These are phyloP conservation scores for Ochotona curzoniae DNA, from an alignment of 2,113 vertebrate genomes.

Conservation along the genomic window DNA sequence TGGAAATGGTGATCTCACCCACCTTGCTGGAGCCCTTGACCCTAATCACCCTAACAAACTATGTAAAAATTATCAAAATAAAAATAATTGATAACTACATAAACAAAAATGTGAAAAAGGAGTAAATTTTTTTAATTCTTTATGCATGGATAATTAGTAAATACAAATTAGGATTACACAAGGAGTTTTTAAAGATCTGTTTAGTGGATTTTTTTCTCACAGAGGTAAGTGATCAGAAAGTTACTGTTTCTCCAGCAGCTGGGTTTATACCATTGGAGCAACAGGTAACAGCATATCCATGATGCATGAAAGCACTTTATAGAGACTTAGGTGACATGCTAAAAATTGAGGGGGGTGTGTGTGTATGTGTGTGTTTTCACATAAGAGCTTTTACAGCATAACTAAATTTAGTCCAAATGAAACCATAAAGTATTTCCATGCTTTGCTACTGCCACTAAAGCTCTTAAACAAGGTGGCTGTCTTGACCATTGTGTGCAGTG, in stretches of 20 bases:
- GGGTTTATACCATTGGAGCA: background rate
- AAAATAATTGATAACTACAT: too few species aligned
- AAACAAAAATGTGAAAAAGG: too few species aligned
- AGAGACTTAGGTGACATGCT: background rate
- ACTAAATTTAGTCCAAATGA: slow-evolving; percentile 20
- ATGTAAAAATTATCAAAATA: too few species aligned
- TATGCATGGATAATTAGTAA: background rate
- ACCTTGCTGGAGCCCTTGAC: too few species aligned
- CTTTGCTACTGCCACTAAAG: background rate
- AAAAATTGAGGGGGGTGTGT: background rate
- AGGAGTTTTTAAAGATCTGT: background rate
- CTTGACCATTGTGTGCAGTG: background rate
- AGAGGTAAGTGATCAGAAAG: background rate
- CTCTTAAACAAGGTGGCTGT: background rate
- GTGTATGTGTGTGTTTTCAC: background rate
- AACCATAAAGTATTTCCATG: background rate
- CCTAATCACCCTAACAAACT: too few species aligned
- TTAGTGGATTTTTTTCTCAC: background rate
- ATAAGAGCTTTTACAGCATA: background rate
- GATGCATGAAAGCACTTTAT: background rate
- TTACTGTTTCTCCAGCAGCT: background rate
- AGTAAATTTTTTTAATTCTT: background rate
- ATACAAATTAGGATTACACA: background rate
- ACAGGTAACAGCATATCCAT: background rate
- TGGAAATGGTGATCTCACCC: too few species aligned